phyloP scores from a whole-genome alignment of 2,113 vertebrate genomes.

The Pseudorectes ferrugineus region DNA sequence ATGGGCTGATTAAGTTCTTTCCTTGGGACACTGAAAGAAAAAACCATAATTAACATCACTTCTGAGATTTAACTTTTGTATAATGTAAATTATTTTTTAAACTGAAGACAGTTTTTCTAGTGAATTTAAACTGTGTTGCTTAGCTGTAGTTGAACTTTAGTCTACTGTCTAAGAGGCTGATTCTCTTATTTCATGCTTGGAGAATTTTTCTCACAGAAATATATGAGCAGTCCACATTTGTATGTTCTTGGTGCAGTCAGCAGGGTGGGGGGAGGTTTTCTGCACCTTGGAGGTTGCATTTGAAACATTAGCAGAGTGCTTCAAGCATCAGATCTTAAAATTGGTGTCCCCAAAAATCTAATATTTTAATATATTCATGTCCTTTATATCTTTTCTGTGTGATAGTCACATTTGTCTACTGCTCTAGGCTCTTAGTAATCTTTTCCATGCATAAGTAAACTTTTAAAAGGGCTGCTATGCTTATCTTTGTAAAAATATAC shows the following conservation, averaged over 20 bases:
- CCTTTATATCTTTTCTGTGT: not conserved
- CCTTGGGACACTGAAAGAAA: not conserved
- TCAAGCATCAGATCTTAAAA: not conserved
- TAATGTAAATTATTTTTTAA: not conserved
- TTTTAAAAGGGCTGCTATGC: not conserved
- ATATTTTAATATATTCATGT: not conserved
- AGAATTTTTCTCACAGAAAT: constrained; percentile 12
- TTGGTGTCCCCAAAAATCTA: not conserved
- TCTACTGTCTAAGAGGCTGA: not conserved
- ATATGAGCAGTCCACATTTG: not conserved
- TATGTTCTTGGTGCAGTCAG: not conserved
- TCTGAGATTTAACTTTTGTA: not conserved
- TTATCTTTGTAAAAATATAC: not conserved
- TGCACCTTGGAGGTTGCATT: not conserved
- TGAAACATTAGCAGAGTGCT: not conserved
- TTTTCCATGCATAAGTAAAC: not conserved
- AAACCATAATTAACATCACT: not conserved
- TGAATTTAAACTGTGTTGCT: not conserved
- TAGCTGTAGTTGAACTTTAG: not conserved
- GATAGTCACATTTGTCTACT: not conserved
- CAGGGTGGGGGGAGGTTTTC: not conserved
- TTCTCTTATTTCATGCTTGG: not conserved
- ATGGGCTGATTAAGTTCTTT: not conserved
- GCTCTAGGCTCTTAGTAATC: not conserved
- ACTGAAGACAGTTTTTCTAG: not conserved